Evolutionary conservation across 2,888 invertebrate species (phyloP).

Genomic region (Ectobius pallidus): DNA sequence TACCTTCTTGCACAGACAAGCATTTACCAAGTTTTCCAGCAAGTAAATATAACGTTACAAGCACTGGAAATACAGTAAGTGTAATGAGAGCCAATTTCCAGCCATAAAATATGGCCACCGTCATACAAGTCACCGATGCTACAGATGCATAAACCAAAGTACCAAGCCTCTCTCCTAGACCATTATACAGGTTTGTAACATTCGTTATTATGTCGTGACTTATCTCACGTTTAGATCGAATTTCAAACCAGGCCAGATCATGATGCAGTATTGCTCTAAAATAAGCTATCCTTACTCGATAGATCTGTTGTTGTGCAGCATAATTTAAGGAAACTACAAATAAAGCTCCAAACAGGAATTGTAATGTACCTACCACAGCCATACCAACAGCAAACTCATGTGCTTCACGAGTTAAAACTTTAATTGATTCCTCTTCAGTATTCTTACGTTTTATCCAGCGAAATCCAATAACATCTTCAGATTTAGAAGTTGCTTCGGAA

Average conservation of each 20-base stretch:
- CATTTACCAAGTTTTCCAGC: conserved; percentile 49
- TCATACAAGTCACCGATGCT: conserved; percentile 50
- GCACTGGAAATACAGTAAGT: conserved; percentile 53
- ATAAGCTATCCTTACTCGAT: neutral
- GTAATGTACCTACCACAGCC: neutral
- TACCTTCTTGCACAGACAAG: conserved; percentile 39
- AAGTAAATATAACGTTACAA: conserved; percentile 51
- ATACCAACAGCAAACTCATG: neutral
- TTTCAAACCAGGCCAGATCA: conserved; percentile 23
- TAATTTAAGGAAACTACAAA: conserved; percentile 16
- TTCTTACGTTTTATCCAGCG: neutral
- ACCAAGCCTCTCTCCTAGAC: conserved; percentile 42
- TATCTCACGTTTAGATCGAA: conserved; percentile 2
- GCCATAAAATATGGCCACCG: conserved; percentile 54
- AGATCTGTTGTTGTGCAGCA: neutral
- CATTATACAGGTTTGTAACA: neutral
- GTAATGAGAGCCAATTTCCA: conserved; percentile 58
- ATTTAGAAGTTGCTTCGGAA: too few species aligned
- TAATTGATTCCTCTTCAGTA: neutral
- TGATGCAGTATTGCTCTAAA: conserved; percentile 9
- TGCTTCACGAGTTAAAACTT: neutral
- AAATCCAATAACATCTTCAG: too few species aligned
- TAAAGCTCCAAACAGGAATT: neutral
- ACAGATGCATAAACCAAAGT: conserved; percentile 37
- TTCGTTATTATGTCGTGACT: neutral